A percentile compares a stretch with the other conserved stretches of the same genome.
Evolutionary conservation across 2,113 vertebrate species (phyloP).

Genomic region (Hipposideros armiger): DNA sequence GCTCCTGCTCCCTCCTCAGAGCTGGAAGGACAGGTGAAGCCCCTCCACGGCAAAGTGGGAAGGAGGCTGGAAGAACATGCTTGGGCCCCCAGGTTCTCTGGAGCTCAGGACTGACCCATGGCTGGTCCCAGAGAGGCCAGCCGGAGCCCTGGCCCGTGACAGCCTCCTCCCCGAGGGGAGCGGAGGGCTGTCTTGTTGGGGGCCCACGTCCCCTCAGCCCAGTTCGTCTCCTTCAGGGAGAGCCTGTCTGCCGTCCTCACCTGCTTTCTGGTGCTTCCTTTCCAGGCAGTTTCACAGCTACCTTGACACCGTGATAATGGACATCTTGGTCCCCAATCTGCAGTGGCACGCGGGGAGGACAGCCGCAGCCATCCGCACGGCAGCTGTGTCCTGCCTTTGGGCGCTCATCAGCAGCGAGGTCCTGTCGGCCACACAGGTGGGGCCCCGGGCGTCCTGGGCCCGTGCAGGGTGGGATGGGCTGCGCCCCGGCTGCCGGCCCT

Average conservation of each 20-base stretch:
- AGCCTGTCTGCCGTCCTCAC: not conserved
- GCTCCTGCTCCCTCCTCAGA: not conserved
- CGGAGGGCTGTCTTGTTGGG: accelerated
- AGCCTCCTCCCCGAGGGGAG: not conserved
- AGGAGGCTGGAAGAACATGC: not conserved
- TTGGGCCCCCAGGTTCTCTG: not conserved
- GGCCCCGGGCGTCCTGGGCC: not conserved
- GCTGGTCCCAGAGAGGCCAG: not conserved
- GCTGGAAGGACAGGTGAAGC: not conserved
- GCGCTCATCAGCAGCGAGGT: constrained; percentile 90
- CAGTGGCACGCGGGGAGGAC: constrained; percentile 95
- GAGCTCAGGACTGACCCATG: not conserved
- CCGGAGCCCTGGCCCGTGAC: not conserved
- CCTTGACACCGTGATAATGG: constrained; percentile 90
- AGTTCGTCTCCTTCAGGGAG: not conserved
- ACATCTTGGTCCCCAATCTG: constrained; percentile 94
- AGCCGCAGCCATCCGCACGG: constrained; percentile 93
- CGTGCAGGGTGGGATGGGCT: not conserved
- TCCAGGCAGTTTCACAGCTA: constrained; percentile 90
- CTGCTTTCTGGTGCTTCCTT: constrained; percentile 61
- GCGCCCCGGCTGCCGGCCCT: not conserved
- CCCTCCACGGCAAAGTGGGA: not conserved
- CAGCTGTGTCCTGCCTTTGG: constrained; percentile 95
- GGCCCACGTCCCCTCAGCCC: too few species aligned
- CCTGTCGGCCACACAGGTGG: constrained; percentile 91